Evolutionary conservation across 2,888 invertebrate species (phyloP), one percentile per base, ranked within the genome.

Genomic region (Sminthurinus aureus): DNA sequence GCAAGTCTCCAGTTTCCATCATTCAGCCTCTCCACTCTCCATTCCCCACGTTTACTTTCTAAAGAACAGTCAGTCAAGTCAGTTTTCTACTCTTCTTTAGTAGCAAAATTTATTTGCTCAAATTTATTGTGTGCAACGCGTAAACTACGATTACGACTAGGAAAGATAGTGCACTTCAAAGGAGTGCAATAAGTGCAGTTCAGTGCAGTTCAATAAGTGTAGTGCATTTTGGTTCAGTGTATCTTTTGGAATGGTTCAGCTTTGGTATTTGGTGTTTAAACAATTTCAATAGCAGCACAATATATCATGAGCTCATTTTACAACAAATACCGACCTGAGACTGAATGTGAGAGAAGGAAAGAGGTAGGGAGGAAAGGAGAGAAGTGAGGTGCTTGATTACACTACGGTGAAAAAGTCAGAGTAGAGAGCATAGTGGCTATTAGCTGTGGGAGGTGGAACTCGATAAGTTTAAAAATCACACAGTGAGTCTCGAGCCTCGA

Each of bases 381-480:
- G 75, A 52, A 51, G 6, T 38, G 38, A 69, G n/a, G n/a, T 22
- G 69, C 69, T 69, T 24, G 22, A 71, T 71, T 71, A 71, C 24
- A 13, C 22, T 20, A 67, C n/a, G 22, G 67, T 22, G 20, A 67
- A n/a, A n/a, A 18, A 67, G n/a, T 67, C 22, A 66, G 20, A 22
- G 12, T 22, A 24, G 26, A 73, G 73, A 22, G 38, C 20, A 73
- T 11, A n/a, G 71, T 3, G 71, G 22, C 22, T 13, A 71, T 13
- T 38, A 38, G 38, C 38, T 38, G 1, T 38, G 38, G 38, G 38
- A 38, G 71, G 20, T 38, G 38, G 74, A 66, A 66, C 38, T 24
- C 66, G 26, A 52, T 38, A 38, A 79, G 24, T 77, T 77, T 38
- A 79, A 73, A 81, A 81, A 81, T 81, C 81, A 81, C 64, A 64